A percentile compares a stretch with the other conserved stretches of the same genome.
Conservation (phyloP, 1,140 invertebrate species). For the Platyscapa corneri region DNA sequence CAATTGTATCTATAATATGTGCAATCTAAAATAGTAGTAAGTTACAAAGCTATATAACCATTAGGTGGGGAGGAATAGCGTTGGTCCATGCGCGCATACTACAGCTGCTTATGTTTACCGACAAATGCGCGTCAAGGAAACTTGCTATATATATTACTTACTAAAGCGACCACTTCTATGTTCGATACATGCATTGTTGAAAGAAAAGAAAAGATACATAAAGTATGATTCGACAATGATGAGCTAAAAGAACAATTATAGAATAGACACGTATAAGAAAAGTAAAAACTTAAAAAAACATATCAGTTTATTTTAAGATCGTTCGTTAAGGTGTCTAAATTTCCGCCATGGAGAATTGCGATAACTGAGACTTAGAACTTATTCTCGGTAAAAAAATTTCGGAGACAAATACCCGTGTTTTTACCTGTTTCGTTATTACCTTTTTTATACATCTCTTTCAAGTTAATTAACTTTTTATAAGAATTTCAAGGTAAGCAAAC, state of each 20-base stretch:
- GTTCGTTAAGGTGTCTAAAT: not conserved
- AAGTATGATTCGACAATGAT: not conserved
- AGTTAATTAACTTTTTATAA: not conserved
- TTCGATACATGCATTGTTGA: not conserved
- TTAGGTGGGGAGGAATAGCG: not conserved
- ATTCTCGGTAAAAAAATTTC: not conserved
- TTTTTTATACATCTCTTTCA: not conserved
- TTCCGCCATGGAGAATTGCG: constrained; percentile 16
- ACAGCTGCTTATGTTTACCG: constrained; percentile 49
- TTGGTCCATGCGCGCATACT: not conserved
- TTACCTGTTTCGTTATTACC: not conserved
- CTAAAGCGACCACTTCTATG: not conserved
- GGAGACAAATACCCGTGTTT: not conserved
- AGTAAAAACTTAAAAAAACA: not conserved
- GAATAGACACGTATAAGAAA: not conserved
- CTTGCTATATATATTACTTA: not conserved
- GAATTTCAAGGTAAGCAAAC: constrained; percentile 17
- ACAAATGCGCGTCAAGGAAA: constrained; percentile 41
- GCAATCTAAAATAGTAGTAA: no score
- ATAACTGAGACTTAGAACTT: not conserved
- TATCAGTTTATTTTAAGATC: not conserved
- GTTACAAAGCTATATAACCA: no score
- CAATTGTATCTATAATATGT: no score
- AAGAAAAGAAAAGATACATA: not conserved
- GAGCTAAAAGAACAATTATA: not conserved